A percentile compares a stretch with the other conserved stretches of the same genome.
Conservation (phyloP, 2,113 vertebrate genomes). For the Aramus guarauna region DNA sequence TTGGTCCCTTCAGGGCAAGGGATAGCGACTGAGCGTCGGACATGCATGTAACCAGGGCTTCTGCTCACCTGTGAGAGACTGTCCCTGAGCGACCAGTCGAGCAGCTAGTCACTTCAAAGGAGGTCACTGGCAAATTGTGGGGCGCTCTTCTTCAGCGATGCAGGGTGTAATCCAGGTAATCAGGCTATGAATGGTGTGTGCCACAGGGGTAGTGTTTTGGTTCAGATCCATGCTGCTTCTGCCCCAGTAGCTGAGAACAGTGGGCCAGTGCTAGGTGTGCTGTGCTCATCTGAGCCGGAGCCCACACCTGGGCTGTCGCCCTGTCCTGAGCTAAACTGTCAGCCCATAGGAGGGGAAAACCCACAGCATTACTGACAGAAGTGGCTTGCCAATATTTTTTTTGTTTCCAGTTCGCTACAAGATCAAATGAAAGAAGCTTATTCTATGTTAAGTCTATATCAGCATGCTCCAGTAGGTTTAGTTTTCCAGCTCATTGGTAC, state of each 20-base stretch:
- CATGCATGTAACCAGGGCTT: accelerated
- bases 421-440: not conserved
- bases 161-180: not conserved
- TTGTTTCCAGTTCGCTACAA: not conserved
- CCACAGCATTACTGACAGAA: not conserved
- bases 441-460: not conserved
- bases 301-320: accelerated
- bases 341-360: not conserved
- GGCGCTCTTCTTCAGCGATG: not conserved
- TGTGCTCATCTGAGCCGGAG: accelerated
- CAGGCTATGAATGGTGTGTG: not conserved
- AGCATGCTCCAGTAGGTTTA: not conserved
- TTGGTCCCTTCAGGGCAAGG: not conserved
- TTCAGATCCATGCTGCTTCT: not conserved
- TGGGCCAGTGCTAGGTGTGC: not conserved
- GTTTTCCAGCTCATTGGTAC: not conserved
- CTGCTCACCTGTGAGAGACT: not conserved
- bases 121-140: not conserved
- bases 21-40: accelerated
- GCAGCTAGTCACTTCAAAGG: not conserved
- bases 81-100: no score
- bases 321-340: not conserved
- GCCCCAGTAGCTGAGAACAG: not conserved
- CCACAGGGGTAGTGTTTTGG: not conserved
- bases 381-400: not conserved